These are phyloP conservation scores for Hippocampus comes DNA, from an alignment of 2,113 vertebrate species.

Conservation along the genomic window DNA sequence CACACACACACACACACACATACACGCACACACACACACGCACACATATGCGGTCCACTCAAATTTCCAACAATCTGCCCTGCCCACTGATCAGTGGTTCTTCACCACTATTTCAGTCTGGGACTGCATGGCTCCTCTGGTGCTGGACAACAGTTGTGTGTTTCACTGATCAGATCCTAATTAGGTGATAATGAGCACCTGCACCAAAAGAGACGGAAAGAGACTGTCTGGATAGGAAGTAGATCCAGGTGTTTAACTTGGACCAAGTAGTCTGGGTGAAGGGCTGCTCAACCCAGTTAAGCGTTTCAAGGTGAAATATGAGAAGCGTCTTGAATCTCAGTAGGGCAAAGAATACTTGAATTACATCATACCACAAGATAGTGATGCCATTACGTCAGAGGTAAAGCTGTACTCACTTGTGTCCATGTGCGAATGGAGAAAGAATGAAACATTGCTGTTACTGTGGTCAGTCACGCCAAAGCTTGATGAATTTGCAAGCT, in stretches of 20 bases:
- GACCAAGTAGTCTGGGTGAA: slow-evolving; percentile 35
- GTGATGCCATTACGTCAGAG: slow-evolving; percentile 25
- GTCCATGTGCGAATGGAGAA: slow-evolving; percentile 19
- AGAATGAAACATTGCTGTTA: slow-evolving; percentile 42
- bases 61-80: slow-evolving; percentile 51
- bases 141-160: slow-evolving; percentile 66
- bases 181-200: slow-evolving; percentile 46
- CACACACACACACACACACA: slow-evolving; percentile 10
- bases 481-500: slow-evolving; percentile 19
- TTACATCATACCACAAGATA: slow-evolving; percentile 4
- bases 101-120: slow-evolving; percentile 72
- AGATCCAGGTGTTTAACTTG: slow-evolving; percentile 50
- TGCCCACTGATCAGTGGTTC: slow-evolving; percentile 46
- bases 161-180: slow-evolving; percentile 69
- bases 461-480: slow-evolving; percentile 25
- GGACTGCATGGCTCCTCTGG: slow-evolving; percentile 46
- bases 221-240: slow-evolving; percentile 34
- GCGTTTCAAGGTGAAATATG: slow-evolving; percentile 28
- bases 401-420: slow-evolving; percentile 14
- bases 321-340: slow-evolving; percentile 14
- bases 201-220: slow-evolving; percentile 23
- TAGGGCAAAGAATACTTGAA: slow-evolving; percentile 8
- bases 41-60: slow-evolving; percentile 23
- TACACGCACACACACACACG: not conserved
- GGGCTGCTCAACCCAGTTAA: slow-evolving; percentile 21